Conservation (phyloP, 2,888 invertebrate species). For the Caenorhabditis sp. region DNA sequence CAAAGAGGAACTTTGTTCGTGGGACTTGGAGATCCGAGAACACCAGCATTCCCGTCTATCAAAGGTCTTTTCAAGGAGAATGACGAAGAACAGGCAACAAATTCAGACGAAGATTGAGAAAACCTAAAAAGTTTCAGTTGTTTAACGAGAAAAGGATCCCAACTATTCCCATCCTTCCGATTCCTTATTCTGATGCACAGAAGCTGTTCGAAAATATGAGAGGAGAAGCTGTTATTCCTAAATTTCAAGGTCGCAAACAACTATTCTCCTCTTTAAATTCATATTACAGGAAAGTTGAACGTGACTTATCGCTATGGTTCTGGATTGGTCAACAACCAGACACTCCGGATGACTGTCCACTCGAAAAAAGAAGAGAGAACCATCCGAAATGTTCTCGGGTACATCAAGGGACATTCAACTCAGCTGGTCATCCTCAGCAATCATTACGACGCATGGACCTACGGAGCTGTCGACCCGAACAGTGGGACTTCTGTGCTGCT, state of each 20-base stretch:
- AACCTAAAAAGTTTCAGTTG: slow-evolving; percentile 36
- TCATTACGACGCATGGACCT: slow-evolving; percentile 85
- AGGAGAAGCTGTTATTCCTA: slow-evolving; percentile 79
- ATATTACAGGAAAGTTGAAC: slow-evolving; percentile 23
- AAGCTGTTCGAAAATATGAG: slow-evolving; percentile 72
- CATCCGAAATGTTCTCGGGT: slow-evolving; percentile 84
- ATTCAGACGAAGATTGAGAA: too few species aligned
- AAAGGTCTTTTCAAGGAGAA: slow-evolving; percentile 78
- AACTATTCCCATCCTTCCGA: slow-evolving; percentile 84
- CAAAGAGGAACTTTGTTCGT: slow-evolving; percentile 84
- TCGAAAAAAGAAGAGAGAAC: slow-evolving; percentile 69
- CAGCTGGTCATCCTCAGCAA: slow-evolving; percentile 85
- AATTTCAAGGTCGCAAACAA: slow-evolving; percentile 82
- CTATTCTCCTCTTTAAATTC: neutral
- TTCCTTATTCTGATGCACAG: slow-evolving; percentile 84
- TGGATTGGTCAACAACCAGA: slow-evolving; percentile 76
- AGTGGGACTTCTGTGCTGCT: slow-evolving; percentile 85
- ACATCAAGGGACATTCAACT: slow-evolving; percentile 84
- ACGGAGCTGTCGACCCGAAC: slow-evolving; percentile 84
- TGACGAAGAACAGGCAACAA: slow-evolving; percentile 48
- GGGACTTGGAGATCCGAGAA: slow-evolving; percentile 85
- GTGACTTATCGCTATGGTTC: slow-evolving; percentile 84
- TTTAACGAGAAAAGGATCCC: slow-evolving; percentile 75
- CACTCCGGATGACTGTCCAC: slow-evolving; percentile 71
- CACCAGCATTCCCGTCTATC: slow-evolving; percentile 85